A percentile compares a stretch with the other conserved stretches of the same genome.
These are phyloP conservation scores for Dicentrarchus labrax DNA, from an alignment of 2,113 vertebrate species.

Conservation along the genomic window DNA sequence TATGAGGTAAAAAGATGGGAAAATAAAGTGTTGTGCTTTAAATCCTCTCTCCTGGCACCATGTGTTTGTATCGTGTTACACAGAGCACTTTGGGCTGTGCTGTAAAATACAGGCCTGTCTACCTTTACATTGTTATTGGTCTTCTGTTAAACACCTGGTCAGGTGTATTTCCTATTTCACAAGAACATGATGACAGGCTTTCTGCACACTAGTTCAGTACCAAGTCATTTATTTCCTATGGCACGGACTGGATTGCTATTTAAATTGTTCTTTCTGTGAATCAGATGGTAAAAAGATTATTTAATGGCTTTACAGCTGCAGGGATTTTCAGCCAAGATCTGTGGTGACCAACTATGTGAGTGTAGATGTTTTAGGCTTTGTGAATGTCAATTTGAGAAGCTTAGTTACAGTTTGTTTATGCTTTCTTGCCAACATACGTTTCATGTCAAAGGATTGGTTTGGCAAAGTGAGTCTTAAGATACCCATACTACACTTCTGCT, in stretches of 20 bases:
- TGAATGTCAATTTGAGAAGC: conserved; percentile 48
- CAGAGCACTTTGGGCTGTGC: conserved; percentile 20
- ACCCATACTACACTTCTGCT: conserved; percentile 7
- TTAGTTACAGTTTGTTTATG: conserved; percentile 48
- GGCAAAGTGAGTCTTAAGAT: conserved; percentile 36
- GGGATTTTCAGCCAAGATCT: conserved; percentile 40
- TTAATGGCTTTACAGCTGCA: conserved; percentile 56
- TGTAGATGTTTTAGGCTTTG: conserved; percentile 35
- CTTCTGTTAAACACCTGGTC: conserved; percentile 56
- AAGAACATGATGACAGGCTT: conserved; percentile 44
- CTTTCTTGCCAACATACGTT: conserved; percentile 59
- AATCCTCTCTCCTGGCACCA: conserved; percentile 40
- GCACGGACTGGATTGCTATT: conserved; percentile 20
- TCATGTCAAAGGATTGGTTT: conserved; percentile 45
- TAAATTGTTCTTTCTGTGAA: conserved; percentile 17
- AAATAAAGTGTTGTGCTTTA: conserved; percentile 25
- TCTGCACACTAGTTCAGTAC: conserved; percentile 16
- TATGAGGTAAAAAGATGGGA: conserved; percentile 30
- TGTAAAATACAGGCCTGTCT: conserved; percentile 49
- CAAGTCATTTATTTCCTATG: conserved; percentile 36
- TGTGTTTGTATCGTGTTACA: conserved; percentile 45
- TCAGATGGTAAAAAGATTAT: conserved; percentile 55
- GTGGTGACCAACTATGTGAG: conserved; percentile 46
- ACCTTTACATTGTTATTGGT: conserved; percentile 25
- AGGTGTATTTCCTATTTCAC: conserved; percentile 47